A percentile compares a stretch with the other conserved stretches of the same genome.
phyloP scores from a whole-genome alignment of 2,113 vertebrate genomes.

The Pseudonaja textilis region DNA sequence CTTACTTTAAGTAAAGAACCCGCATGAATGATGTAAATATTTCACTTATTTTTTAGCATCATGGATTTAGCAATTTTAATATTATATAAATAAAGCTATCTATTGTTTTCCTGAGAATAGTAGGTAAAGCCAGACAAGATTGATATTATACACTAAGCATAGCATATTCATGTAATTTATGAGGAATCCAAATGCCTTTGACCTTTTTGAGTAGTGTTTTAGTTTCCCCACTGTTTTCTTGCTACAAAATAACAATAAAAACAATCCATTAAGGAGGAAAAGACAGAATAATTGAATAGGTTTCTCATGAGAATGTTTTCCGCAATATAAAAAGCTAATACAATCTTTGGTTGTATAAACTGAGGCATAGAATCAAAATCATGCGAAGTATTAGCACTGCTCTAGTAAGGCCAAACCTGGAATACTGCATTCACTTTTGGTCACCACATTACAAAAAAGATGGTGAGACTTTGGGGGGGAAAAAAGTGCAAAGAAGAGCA shows the following conservation, averaged over 20 bases:
- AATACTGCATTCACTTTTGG: too few relatives aligned
- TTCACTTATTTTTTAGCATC: background rate
- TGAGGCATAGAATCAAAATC: too few relatives aligned
- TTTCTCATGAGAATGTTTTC: background rate
- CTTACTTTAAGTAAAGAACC: background rate
- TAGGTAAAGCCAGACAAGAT: background rate
- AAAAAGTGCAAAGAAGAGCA: too few relatives aligned
- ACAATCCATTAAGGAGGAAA: background rate
- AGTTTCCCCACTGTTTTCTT: background rate
- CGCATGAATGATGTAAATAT: background rate
- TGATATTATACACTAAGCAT: background rate
- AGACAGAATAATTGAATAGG: background rate
- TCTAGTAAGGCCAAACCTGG: too few relatives aligned
- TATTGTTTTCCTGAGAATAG: background rate
- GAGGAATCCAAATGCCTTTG: background rate
- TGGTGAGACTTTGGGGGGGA: too few relatives aligned
- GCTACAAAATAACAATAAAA: background rate
- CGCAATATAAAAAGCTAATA: background rate
- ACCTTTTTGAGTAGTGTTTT: background rate
- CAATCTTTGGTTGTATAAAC: too few relatives aligned
- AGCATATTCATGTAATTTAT: background rate
- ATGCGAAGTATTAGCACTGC: too few relatives aligned
- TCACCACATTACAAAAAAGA: too few relatives aligned
- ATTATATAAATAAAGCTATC: background rate
- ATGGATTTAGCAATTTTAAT: background rate